phyloP scores from a whole-genome alignment of 2,113 vertebrate species.

The Ictalurus furcatus region DNA sequence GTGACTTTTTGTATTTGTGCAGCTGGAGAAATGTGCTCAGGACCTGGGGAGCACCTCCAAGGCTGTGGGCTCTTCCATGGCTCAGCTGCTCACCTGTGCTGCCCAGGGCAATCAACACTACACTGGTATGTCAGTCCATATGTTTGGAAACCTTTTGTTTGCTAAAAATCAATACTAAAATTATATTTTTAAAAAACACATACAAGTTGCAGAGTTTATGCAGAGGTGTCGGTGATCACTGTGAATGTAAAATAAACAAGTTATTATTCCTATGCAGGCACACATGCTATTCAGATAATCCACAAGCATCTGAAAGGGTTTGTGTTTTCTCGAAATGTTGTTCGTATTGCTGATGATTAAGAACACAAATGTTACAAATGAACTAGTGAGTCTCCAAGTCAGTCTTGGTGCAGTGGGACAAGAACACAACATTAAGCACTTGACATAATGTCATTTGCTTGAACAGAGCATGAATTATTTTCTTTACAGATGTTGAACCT shows the following conservation, averaged over 20 bases:
- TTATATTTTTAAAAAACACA: not conserved
- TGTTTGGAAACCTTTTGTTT: not conserved
- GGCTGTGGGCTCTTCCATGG: constrained; percentile 97
- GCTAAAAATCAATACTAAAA: not conserved
- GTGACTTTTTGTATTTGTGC: constrained; percentile 29
- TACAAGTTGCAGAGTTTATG: not conserved
- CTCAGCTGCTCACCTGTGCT: constrained; percentile 93
- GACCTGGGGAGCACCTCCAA: constrained; percentile 97
- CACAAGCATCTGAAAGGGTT: not conserved
- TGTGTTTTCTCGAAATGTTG: not conserved
- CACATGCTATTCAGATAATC: not conserved
- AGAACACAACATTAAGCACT: not conserved
- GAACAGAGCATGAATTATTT: not conserved
- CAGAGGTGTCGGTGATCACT: not conserved
- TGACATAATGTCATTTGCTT: not conserved
- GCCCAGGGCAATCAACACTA: constrained; percentile 98
- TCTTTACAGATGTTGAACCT: not conserved
- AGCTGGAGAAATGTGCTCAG: constrained; percentile 97
- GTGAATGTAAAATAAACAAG: not conserved
- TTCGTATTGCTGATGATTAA: not conserved
- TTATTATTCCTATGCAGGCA: too few relatives aligned
- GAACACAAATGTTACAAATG: not conserved
- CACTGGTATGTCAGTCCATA: constrained; percentile 78
- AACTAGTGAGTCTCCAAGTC: not conserved
- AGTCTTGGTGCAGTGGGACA: not conserved